Percentiles rank a stretch among this genome's conserved stretches.
Conservation (phyloP, 2,888 invertebrate species). For the Megalurothrips usitatus region DNA sequence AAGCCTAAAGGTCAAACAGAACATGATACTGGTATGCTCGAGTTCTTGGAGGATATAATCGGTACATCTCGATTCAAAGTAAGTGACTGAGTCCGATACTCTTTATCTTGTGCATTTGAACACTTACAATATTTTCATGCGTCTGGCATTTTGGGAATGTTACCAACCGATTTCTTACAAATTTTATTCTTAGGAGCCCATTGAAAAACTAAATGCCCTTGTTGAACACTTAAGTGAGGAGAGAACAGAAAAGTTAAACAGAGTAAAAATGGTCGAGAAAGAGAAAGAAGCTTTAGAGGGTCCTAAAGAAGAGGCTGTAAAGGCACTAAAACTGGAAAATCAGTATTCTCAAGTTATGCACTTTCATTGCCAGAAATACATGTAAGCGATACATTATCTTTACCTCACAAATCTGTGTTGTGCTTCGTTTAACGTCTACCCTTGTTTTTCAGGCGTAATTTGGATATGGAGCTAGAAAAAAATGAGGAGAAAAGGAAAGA, state of each 20-base stretch:
- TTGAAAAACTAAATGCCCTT: slow-evolving; percentile 65
- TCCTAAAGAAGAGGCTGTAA: slow-evolving; percentile 73
- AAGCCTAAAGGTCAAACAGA: slow-evolving; percentile 84
- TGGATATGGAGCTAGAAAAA: slow-evolving; percentile 39
- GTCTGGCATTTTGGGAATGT: slow-evolving; percentile 20
- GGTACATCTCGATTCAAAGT: slow-evolving; percentile 81
- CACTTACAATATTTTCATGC: slow-evolving; percentile 33
- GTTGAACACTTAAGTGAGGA: slow-evolving; percentile 70
- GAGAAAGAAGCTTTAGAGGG: slow-evolving; percentile 73
- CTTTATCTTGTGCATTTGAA: too few relatives aligned
- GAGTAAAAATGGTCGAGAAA: slow-evolving; percentile 74
- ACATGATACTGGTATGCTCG: slow-evolving; percentile 92
- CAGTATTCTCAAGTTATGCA: slow-evolving; percentile 63
- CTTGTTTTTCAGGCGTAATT: slow-evolving; percentile 40
- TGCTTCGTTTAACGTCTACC: slow-evolving; percentile 44
- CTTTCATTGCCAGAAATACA: slow-evolving; percentile 64
- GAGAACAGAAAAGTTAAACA: slow-evolving; percentile 74
- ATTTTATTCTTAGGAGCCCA: slow-evolving; percentile 59
- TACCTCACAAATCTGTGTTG: slow-evolving; percentile 42
- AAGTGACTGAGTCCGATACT: slow-evolving; percentile 34
- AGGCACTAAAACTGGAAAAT: slow-evolving; percentile 76
- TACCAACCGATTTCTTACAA: too few relatives aligned
- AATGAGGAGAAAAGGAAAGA: slow-evolving; percentile 53
- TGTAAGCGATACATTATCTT: slow-evolving; percentile 49
- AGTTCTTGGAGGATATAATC: slow-evolving; percentile 97